A percentile compares a stretch with the other conserved stretches of the same genome.
These are phyloP conservation scores for Nothobranchius furzeri DNA, from an alignment of 2,113 vertebrate species.

Conservation along the genomic window DNA sequence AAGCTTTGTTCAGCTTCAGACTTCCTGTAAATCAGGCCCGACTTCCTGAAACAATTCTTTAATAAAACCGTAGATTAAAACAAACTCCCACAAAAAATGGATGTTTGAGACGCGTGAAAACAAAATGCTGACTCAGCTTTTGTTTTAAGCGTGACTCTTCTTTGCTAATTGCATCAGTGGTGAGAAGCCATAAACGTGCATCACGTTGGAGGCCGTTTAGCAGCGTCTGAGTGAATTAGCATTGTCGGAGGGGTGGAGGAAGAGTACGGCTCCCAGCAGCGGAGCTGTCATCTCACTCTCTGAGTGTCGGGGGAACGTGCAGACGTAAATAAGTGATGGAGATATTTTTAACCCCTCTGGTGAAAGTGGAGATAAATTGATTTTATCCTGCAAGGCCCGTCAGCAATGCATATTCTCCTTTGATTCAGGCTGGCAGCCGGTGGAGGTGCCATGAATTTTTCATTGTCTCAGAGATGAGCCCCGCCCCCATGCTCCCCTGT, in stretches of 20 bases:
- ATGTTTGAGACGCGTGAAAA: too few relatives aligned
- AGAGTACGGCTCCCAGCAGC: slow-evolving; percentile 27
- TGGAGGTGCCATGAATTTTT: slow-evolving; percentile 73
- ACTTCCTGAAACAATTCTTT: too few relatives aligned
- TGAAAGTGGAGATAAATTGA: slow-evolving; percentile 74
- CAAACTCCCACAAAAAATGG: too few relatives aligned
- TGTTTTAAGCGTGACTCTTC: background rate
- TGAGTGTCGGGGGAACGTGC: slow-evolving; percentile 38
- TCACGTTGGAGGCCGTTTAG: slow-evolving; percentile 22
- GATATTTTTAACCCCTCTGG: slow-evolving; percentile 70
- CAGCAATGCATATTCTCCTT: slow-evolving; percentile 63
- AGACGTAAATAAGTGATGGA: slow-evolving; percentile 69
- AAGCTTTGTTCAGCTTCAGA: too few relatives aligned
- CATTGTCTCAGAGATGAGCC: slow-evolving; percentile 65
- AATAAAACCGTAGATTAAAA: too few relatives aligned
- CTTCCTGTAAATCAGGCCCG: too few relatives aligned
- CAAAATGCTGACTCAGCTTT: too few relatives aligned
- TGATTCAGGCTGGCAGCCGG: slow-evolving; percentile 70
- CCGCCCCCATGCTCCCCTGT: slow-evolving; percentile 20
- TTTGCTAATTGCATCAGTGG: background rate
- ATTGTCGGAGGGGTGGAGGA: slow-evolving; percentile 24
- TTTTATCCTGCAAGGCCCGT: slow-evolving; percentile 66
- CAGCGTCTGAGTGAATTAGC: slow-evolving; percentile 38
- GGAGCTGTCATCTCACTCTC: slow-evolving; percentile 50
- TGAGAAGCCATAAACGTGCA: background rate